Evolutionary conservation across 2,797 vertebrate genomes (phyloP).

Genomic region (Rhabdomys pumilio): DNA sequence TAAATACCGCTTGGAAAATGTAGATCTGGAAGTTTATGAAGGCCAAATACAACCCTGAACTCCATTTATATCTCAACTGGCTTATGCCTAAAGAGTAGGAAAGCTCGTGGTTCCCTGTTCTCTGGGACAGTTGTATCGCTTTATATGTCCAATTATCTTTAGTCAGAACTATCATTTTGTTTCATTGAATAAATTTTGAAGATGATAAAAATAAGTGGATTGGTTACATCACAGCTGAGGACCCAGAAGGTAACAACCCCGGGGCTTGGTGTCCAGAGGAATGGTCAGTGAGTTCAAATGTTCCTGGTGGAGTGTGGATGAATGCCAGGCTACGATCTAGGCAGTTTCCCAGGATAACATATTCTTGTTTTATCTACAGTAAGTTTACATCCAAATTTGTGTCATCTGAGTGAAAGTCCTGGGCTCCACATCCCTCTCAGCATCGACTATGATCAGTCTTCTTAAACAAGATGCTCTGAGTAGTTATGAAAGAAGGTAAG

Average conservation of each 20-base stretch:
- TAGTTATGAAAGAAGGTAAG: not conserved
- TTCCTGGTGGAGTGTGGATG: not conserved
- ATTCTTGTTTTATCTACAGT: not conserved
- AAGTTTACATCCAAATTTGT: not conserved
- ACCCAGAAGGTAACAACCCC: not conserved
- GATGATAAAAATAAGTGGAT: not conserved
- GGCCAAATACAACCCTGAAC: not conserved
- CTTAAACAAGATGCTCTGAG: not conserved
- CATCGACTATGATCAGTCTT: not conserved
- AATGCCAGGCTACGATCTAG: not conserved
- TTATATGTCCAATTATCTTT: constrained; percentile 3
- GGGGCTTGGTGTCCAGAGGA: not conserved
- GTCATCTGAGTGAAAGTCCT: not conserved
- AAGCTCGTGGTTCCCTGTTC: not conserved
- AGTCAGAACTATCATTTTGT: not conserved
- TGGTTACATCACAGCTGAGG: not conserved
- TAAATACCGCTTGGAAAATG: constrained; percentile 17
- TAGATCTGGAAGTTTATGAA: constrained; percentile 34
- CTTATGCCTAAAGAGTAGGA: not conserved
- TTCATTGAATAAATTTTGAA: constrained; percentile 49
- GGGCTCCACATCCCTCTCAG: not conserved
- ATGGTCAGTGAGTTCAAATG: not conserved
- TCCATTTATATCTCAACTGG: not conserved
- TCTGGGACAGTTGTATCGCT: not conserved
- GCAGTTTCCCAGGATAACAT: not conserved